phyloP scores from a whole-genome alignment of 2,888 invertebrate genomes.

The Galeruca laticollis region DNA sequence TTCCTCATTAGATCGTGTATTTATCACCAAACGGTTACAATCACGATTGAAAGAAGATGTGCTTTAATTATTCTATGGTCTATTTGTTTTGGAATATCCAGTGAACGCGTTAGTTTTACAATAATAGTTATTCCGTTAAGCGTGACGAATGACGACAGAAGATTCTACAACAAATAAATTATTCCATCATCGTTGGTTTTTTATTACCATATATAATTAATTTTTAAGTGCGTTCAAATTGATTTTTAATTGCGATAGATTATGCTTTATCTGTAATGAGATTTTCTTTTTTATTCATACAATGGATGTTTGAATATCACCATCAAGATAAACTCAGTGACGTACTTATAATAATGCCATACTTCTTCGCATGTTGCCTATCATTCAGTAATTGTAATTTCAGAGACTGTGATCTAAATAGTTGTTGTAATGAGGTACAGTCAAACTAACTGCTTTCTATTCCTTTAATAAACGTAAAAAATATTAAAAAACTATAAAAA shows the following conservation, averaged over 20 bases:
- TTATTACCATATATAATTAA: slow-evolving; percentile 8
- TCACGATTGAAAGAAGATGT: too few relatives aligned
- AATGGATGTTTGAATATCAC: not conserved
- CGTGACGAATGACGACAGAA: not conserved
- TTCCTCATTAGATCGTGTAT: not conserved
- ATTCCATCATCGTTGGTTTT: not conserved
- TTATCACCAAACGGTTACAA: not conserved
- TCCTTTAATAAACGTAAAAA: too few relatives aligned
- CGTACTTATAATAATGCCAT: too few relatives aligned
- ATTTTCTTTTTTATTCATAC: not conserved
- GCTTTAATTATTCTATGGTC: too few relatives aligned
- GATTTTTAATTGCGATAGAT: slow-evolving; percentile 18
- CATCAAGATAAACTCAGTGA: too few relatives aligned
- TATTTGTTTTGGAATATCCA: too few relatives aligned
- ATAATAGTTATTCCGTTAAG: not conserved
- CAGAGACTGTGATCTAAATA: too few relatives aligned
- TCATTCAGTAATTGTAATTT: too few relatives aligned
- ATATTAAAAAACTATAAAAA: too few relatives aligned
- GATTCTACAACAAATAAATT: not conserved
- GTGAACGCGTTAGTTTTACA: not conserved
- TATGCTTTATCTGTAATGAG: not conserved
- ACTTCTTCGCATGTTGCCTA: too few relatives aligned
- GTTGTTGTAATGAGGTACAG: too few relatives aligned
- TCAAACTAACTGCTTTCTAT: too few relatives aligned
- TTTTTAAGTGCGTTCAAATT: slow-evolving; percentile 10